Evolutionary conservation across 2,113 vertebrate genomes (phyloP), one percentile per base, ranked within the genome.

Genomic region (Corvus hawaiiensis): DNA sequence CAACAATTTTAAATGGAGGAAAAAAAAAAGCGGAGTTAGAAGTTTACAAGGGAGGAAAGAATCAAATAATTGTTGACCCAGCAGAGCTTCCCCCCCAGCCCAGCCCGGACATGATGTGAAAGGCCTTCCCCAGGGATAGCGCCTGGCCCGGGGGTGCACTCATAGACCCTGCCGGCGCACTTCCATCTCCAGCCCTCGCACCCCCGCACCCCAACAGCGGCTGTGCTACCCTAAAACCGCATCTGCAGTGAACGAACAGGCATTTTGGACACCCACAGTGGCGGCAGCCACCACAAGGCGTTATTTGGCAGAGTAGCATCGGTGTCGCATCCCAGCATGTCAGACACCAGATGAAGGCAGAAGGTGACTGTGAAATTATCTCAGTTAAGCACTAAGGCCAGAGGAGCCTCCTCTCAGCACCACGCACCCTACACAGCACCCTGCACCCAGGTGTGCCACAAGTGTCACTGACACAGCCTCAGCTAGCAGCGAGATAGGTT

Each of bases 1-100:
- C 96, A 97, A 95, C 82, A 97, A 91, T 92, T 96, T 83, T 96
- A 98, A 96, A 97, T 95, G 94, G 13, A 19, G n/a, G 1, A 19
- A 72, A 49, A 56, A 39, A 63, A 35, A 72, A 54, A 69, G 95
- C 96, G 27, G 92, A 87, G 84, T 97, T 95, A 96, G 63, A 96
- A 23, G 92, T 92, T 96, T 96, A 98, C 90, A 97, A 51, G 87
- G 88, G 68, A 73, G 19, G 62, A 75, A 88, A 93, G 4, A 41
- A 87, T 21, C 73, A 87, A 94, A 68, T 78, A 90, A 95, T 33
- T 91, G 85, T 44, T 41, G 61, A 92, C 92, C 62, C 96, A 91
- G 91, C 73, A 3, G 79, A 71, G 48, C 66, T 8, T 37, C 33
- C 74, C 90, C 90, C 90, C 32, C 79, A 30, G 59, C 91, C 84